These are phyloP conservation scores for Morpho helenor DNA, from an alignment of 2,888 invertebrate species.

Conservation along the genomic window DNA sequence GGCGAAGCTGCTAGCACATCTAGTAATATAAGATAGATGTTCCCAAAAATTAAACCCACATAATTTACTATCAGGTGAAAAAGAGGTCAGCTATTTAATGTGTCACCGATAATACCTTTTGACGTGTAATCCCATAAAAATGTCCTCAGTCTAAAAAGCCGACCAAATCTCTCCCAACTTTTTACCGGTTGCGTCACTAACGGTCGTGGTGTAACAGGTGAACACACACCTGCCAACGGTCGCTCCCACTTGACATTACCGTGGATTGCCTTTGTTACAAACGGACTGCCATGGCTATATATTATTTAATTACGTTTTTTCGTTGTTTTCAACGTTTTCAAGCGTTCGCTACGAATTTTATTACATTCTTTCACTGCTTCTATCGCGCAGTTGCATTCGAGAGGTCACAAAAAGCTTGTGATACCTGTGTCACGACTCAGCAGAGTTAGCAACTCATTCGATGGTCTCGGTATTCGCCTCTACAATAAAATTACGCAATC, in stretches of 20 bases:
- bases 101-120: neutral
- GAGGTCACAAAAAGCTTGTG: too few relatives aligned
- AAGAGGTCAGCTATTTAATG: too few relatives aligned
- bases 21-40: too few relatives aligned
- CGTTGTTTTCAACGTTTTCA: conserved; percentile 5
- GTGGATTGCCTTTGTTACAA: conserved; percentile 11
- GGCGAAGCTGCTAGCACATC: too few relatives aligned
- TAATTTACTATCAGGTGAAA: too few relatives aligned
- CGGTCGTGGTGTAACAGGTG: conserved; percentile 71
- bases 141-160: neutral
- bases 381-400: neutral
- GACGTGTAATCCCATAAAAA: neutral
- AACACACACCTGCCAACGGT: conserved; percentile 66
- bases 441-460: too few relatives aligned
- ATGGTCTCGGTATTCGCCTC: too few relatives aligned
- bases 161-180: conserved; percentile 18
- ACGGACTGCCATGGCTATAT: conserved; percentile 10
- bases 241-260: conserved; percentile 38
- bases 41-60: too few relatives aligned
- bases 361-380: conserved; percentile 4
- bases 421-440: too few relatives aligned
- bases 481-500: too few relatives aligned
- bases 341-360: conserved; percentile 4
- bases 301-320: conserved; percentile 14
- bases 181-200: conserved; percentile 46